phyloP scores from a whole-genome alignment of 2,888 invertebrate genomes.

The Dascillus cervinus region DNA sequence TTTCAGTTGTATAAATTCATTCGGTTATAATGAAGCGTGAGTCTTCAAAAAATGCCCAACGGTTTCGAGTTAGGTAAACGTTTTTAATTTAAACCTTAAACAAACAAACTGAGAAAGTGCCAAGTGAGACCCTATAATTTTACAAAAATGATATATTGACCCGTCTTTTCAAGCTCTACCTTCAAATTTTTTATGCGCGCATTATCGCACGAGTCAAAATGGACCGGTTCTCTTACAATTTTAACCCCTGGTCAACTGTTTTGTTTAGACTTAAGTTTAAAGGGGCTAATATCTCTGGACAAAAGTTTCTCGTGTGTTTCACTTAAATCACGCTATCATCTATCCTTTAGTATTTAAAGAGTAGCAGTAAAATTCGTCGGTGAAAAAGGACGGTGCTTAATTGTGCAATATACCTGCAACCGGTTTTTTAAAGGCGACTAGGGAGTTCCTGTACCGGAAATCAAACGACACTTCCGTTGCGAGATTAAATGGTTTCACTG shows the following conservation, averaged over 20 bases:
- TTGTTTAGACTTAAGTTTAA: conserved; percentile 5
- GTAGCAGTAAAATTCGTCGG: background rate
- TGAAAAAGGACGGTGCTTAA: conserved; percentile 2
- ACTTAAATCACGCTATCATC: background rate
- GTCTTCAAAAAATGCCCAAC: no score
- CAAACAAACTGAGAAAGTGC: conserved; percentile 13
- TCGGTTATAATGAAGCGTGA: no score
- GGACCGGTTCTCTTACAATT: conserved; percentile 12
- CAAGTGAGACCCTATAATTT: conserved; percentile 11
- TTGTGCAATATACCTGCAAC: conserved; percentile 21
- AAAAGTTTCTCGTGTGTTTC: conserved; percentile 8
- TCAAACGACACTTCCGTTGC: conserved; percentile 24
- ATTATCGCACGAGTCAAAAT: conserved; percentile 14
- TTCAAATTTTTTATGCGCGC: conserved; percentile 8
- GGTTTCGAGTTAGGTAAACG: no score
- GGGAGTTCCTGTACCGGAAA: conserved; percentile 23
- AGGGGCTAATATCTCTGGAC: conserved; percentile 12
- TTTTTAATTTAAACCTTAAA: no score
- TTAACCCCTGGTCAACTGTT: conserved; percentile 4
- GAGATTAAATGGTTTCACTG: conserved; percentile 24
- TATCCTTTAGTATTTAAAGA: background rate
- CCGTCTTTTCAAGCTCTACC: conserved; percentile 6
- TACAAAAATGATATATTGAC: conserved; percentile 18
- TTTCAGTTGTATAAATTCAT: no score
- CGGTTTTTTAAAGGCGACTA: conserved; percentile 18